phyloP scores from a whole-genome alignment of 2,888 invertebrate species.

The Branchipolynoe longqiensis region DNA sequence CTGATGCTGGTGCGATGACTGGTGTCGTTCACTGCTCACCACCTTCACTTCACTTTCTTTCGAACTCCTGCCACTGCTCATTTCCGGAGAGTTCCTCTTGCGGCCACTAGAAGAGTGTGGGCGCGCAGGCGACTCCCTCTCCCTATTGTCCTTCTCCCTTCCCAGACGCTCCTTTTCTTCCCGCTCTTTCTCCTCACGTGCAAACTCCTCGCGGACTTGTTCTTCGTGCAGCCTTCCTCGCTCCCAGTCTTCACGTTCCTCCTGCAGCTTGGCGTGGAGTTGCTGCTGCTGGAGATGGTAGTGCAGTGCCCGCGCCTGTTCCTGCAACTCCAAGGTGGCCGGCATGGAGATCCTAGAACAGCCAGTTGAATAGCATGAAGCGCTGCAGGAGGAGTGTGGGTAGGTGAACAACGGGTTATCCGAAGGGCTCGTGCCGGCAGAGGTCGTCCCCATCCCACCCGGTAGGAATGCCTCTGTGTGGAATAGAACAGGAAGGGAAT shows the following conservation, averaged over 20 bases:
- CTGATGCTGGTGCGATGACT: background rate
- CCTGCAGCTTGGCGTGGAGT: slow-evolving; percentile 16
- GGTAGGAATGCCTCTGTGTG: slow-evolving; percentile 31
- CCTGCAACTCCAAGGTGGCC: slow-evolving; percentile 46
- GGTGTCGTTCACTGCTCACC: too few relatives aligned
- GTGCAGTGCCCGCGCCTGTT: slow-evolving; percentile 38
- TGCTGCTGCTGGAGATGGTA: slow-evolving; percentile 24
- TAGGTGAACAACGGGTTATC: slow-evolving; percentile 38
- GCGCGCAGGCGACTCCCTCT: slow-evolving; percentile 1
- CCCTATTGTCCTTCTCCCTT: background rate
- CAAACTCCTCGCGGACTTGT: background rate
- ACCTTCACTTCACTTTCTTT: background rate
- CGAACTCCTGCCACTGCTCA: background rate
- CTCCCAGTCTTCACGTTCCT: slow-evolving; percentile 39
- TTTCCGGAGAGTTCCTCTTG: background rate
- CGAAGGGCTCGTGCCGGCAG: background rate
- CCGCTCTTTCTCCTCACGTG: slow-evolving; percentile 1
- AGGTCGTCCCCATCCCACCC: background rate
- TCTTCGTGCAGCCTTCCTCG: background rate
- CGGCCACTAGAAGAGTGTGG: slow-evolving; percentile 12
- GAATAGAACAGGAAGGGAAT: background rate
- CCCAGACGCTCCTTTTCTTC: slow-evolving; percentile 8
- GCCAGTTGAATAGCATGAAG: slow-evolving; percentile 25
- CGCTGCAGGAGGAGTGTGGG: slow-evolving; percentile 27
- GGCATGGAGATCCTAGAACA: slow-evolving; percentile 28